Conservation (phyloP, 2,888 invertebrate species). For the Ctenicera cuprea region DNA sequence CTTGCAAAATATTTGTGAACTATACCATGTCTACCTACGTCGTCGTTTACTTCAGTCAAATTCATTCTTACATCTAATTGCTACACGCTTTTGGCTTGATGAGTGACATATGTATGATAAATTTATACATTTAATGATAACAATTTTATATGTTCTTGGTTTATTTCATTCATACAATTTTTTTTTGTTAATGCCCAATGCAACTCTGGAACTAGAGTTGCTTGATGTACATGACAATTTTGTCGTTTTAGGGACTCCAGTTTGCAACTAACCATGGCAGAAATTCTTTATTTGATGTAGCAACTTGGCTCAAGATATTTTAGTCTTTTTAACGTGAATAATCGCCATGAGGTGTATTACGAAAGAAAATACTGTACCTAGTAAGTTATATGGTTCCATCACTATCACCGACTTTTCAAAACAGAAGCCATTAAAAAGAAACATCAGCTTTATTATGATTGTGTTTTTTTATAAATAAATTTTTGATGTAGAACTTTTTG, state of each 20-base stretch:
- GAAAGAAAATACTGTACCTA: not conserved
- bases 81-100: conserved; percentile 42
- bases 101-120: conserved; percentile 36
- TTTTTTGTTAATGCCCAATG: not conserved
- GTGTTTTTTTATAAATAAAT: too few species aligned
- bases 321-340: too few species aligned
- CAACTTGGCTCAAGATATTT: too few species aligned
- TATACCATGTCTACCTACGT: conserved; percentile 61
- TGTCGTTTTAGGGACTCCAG: too few species aligned
- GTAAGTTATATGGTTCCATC: not conserved
- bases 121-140: conserved; percentile 35
- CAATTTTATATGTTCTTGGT: conserved; percentile 12
- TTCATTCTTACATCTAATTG: conserved; percentile 45
- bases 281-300: too few species aligned
- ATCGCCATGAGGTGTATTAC: too few species aligned
- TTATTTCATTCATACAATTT: conserved; percentile 14
- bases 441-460: too few species aligned
- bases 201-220: too few species aligned
- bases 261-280: too few species aligned
- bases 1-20: conserved; percentile 66
- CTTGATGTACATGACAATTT: too few species aligned
- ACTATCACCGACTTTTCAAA: not conserved
- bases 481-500: too few species aligned
- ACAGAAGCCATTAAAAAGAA: too few species aligned
- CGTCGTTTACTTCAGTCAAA: conserved; percentile 55